Percentiles rank a stretch among this genome's conserved stretches.
phyloP scores from a whole-genome alignment of 2,113 vertebrate genomes.

The Campylomormyrus numenius region DNA sequence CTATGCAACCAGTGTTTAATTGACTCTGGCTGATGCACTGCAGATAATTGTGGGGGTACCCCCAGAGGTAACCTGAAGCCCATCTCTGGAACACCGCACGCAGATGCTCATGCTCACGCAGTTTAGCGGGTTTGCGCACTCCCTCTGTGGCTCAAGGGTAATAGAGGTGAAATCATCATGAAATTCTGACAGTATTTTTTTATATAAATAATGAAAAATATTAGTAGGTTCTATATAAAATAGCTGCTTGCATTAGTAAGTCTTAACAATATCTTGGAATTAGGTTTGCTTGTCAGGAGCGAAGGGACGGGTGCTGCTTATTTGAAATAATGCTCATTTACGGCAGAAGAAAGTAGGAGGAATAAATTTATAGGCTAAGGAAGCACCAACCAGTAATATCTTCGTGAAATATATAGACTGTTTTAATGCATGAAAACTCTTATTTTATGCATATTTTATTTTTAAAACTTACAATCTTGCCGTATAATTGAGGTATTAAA shows the following conservation, averaged over 20 bases:
- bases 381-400: background rate
- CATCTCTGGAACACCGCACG: background rate
- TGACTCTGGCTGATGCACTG: background rate
- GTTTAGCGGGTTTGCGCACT: background rate
- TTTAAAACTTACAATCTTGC: background rate
- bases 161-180: background rate
- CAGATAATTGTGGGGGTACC: background rate
- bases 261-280: background rate
- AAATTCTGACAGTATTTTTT: background rate
- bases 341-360: background rate
- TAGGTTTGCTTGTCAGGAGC: background rate
- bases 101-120: background rate
- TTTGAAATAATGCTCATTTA: background rate
- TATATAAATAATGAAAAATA: background rate
- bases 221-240: background rate
- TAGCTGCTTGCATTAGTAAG: background rate
- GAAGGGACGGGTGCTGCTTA: background rate
- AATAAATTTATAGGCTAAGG: background rate
- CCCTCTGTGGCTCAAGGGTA: background rate
- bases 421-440: background rate
- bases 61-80: background rate
- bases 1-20: background rate
- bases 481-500: background rate
- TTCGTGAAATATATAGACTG: background rate
- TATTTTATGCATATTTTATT: background rate